Conservation (phyloP, 2,797 vertebrate genomes). For the Coranthus polyacanthus region DNA sequence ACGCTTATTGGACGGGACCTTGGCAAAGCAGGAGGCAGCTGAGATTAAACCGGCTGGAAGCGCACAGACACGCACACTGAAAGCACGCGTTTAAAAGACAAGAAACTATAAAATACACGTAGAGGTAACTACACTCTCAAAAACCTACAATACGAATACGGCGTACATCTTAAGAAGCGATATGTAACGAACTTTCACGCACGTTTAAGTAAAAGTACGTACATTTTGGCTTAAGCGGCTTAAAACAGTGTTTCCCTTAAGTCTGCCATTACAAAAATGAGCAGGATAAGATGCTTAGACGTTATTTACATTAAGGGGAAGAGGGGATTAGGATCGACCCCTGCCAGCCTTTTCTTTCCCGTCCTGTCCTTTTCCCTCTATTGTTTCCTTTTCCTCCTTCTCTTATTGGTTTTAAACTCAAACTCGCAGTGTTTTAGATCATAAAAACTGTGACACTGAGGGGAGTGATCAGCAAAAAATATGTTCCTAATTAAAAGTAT, state of each 20-base stretch:
- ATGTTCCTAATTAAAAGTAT: too few species aligned
- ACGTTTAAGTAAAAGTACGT: conserved; percentile 16
- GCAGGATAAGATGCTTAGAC: conserved; percentile 87
- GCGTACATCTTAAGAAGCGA: not conserved
- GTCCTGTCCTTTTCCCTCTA: conserved; percentile 38
- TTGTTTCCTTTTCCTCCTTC: not conserved
- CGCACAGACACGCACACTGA: conserved; percentile 1
- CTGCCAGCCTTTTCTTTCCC: not conserved
- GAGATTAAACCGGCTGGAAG: conserved; percentile 69
- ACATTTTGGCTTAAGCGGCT: conserved; percentile 37
- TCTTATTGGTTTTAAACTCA: not conserved
- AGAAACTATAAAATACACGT: not conserved
- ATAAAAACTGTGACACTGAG: too few species aligned
- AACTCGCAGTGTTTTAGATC: too few species aligned
- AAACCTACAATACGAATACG: not conserved
- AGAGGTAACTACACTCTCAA: conserved; percentile 2
- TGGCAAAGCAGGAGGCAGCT: conserved; percentile 42
- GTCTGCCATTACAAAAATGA: conserved; percentile 79
- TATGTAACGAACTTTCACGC: not conserved
- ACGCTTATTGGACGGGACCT: conserved; percentile 62
- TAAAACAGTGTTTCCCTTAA: conserved; percentile 51
- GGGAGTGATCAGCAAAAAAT: too few species aligned
- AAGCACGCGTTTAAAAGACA: not conserved
- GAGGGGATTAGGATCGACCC: conserved; percentile 77
- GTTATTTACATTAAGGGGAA: conserved; percentile 88